Evolutionary conservation across 1,140 invertebrate species (phyloP).

Genomic region (Pogonomyrmex californicus): DNA sequence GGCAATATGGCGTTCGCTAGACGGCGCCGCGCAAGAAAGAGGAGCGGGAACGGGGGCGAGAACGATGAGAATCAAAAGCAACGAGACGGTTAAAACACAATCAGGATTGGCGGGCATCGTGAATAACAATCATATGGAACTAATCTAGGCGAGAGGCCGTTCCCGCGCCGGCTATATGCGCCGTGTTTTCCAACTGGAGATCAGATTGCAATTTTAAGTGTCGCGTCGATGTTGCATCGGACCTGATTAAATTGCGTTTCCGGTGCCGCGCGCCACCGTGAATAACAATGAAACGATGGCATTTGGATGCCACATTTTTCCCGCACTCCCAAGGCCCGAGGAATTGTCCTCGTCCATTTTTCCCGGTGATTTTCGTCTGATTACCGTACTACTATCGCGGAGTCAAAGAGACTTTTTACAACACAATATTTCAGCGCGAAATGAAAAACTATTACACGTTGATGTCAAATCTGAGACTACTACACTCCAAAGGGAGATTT

Average conservation of each 20-base stretch:
- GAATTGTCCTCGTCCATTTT: conserved; percentile 22
- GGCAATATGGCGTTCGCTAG: conserved; percentile 35
- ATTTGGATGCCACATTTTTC: conserved; percentile 39
- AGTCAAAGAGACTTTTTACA: not conserved
- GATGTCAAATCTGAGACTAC: not conserved
- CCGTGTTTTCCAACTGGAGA: conserved; percentile 67
- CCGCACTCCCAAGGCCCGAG: conserved; percentile 1
- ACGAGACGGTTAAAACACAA: conserved; percentile 80
- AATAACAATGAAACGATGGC: conserved; percentile 80
- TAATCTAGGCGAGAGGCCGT: conserved; percentile 68
- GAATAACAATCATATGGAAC: conserved; percentile 81
- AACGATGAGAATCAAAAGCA: conserved; percentile 61
- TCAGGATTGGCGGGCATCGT: conserved; percentile 75
- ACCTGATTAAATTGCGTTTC: conserved; percentile 80
- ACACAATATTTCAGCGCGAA: not conserved
- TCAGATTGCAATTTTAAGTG: conserved; percentile 79
- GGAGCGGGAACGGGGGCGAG: not conserved
- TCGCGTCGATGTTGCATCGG: conserved; percentile 71
- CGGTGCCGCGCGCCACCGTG: conserved; percentile 64
- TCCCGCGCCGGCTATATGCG: conserved; percentile 45
- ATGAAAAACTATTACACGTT: not conserved
- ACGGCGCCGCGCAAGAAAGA: conserved; percentile 17
- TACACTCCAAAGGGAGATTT: not conserved
- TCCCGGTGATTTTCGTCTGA: conserved; percentile 18
- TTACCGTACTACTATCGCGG: not conserved